Conservation (phyloP, 2,888 invertebrate species). For the Eilema sororculum region DNA sequence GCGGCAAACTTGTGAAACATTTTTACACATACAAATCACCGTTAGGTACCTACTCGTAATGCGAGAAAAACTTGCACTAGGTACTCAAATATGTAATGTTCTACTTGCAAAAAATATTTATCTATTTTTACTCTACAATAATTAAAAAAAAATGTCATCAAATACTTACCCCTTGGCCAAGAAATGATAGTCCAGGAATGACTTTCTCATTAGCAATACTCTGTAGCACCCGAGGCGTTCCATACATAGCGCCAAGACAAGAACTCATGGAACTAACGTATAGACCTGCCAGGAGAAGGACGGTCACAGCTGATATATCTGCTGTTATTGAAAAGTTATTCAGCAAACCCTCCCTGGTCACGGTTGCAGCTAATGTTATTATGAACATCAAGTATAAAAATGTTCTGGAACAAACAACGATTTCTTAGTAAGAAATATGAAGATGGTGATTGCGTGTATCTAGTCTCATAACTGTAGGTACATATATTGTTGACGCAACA, state of each 20-base stretch:
- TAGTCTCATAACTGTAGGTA: too few relatives aligned
- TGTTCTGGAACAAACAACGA: slow-evolving; percentile 86
- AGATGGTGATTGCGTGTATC: too few relatives aligned
- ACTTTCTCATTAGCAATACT: slow-evolving; percentile 98
- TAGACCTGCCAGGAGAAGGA: slow-evolving; percentile 95
- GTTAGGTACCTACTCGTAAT: too few relatives aligned
- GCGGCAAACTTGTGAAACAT: too few relatives aligned
- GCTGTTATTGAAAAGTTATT: slow-evolving; percentile 96
- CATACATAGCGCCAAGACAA: slow-evolving; percentile 98
- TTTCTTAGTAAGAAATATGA: neutral
- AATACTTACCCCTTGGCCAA: slow-evolving; percentile 94
- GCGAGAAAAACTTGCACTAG: too few relatives aligned
- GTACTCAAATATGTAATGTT: too few relatives aligned
- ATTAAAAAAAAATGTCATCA: neutral
- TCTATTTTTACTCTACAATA: neutral
- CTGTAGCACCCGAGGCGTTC: slow-evolving; percentile 97
- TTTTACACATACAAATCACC: too few relatives aligned
- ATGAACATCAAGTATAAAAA: slow-evolving; percentile 96
- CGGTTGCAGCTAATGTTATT: slow-evolving; percentile 95
- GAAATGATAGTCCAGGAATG: slow-evolving; percentile 94
- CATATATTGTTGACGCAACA: too few relatives aligned
- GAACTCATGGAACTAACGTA: slow-evolving; percentile 99
- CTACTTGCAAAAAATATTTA: too few relatives aligned
- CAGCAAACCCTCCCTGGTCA: slow-evolving; percentile 90
- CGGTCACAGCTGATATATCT: slow-evolving; percentile 94